phyloP scores from a whole-genome alignment of 2,113 vertebrate genomes.

The Xiphorhynchus elegans region DNA sequence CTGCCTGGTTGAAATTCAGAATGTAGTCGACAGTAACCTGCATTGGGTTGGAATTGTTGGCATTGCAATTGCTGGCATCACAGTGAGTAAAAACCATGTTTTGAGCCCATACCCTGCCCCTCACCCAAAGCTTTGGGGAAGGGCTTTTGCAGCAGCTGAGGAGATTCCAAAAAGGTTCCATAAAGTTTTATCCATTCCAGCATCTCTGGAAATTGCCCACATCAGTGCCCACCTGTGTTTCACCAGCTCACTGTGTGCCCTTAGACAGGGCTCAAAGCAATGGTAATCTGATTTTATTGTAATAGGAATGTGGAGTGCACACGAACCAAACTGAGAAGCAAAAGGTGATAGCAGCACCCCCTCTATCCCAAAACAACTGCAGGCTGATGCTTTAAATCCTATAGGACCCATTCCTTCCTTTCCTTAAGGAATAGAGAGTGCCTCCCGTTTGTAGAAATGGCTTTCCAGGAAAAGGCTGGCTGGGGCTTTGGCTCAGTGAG shows the following conservation, averaged over 20 bases:
- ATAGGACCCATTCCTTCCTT: background rate
- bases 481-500: background rate
- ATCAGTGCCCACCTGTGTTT: background rate
- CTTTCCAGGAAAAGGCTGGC: background rate
- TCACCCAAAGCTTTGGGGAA: background rate
- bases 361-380: background rate
- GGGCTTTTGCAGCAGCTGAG: background rate
- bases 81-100: constrained; percentile 82
- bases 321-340: background rate
- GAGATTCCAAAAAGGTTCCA: background rate
- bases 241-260: background rate
- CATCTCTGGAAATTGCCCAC: background rate
- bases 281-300: background rate
- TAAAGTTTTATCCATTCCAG: background rate
- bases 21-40: constrained; percentile 85
- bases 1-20: constrained; percentile 86
- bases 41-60: constrained; percentile 92
- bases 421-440: background rate
- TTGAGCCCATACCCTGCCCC: background rate
- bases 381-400: background rate
- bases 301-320: background rate
- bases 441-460: background rate
- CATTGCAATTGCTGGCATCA: constrained; percentile 90
- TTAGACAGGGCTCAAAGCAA: background rate
- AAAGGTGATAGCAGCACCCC: background rate